Base-by-base conservation (phyloP, 2,888 invertebrate species). In the Ormyrus rosae region DNA sequence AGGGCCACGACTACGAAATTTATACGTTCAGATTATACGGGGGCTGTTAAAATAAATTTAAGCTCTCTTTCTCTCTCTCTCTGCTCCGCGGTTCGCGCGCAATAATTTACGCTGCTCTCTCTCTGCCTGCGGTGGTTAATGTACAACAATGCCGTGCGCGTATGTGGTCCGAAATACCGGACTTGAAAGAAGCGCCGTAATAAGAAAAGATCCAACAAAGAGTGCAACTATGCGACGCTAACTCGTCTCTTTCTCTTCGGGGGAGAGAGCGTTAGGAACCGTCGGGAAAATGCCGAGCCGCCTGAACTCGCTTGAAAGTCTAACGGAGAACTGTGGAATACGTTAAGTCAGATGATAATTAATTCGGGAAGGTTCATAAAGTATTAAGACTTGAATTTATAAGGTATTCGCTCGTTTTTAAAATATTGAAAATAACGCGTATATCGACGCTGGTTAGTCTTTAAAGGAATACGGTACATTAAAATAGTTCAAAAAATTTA, bases 31-130 rank as follows among this genome's bases (percentile, higher is more conserved):
- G 84, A 86, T 88, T 88, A 87, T 86, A 86, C 83, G 86, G 85
- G 34, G 83, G 86, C 83, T 84, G 87, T 88, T 87, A 86, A 87
- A 88, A 87, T 88, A 88, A 89, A 89, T 89, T 70, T 87, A 87
- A 88, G 86, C 85, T 86, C 85, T 85, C 85, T n/a, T n/a, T 88
- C 86, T 83, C 83, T 19, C 19, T 19, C 1, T 19, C 19, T 19
- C 19, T 19, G 10, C 50, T 60, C 34, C 8, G 69, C 53, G 60
- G 65, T 70, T 64, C 71, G 63, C 71, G 19, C 53, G 51, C 13
- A 48, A 73, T 80, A 80, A 77, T 80, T 80, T 77, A 80, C 51
- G 75, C 73, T 7, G 69, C 65, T 13, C 46, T 9, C 34, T 10
- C 50, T 60, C 34, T 64, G 68, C 34, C 61, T 34, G 58, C 56